These are phyloP conservation scores for Epinotia demarniana DNA, from an alignment of 2,888 invertebrate genomes.

Conservation along the genomic window DNA sequence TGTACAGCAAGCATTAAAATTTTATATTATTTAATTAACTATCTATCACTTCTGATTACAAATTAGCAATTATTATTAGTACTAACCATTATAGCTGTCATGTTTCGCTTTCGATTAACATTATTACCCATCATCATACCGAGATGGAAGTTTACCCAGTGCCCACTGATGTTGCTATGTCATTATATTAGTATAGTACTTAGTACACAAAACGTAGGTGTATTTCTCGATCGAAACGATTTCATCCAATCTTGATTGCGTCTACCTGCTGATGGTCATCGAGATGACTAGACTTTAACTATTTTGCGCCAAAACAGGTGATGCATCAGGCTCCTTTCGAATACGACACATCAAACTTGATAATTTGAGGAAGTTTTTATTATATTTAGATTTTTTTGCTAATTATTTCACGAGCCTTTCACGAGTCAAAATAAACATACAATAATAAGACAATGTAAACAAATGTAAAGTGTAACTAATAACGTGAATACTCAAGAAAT, in stretches of 20 bases:
- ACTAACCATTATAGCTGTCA: constrained; percentile 18
- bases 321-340: no score
- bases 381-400: no score
- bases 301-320: no score
- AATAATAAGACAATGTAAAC: no score
- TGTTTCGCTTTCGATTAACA: constrained; percentile 23
- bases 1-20: background rate
- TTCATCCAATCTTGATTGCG: background rate
- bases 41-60: background rate
- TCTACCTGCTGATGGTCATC: no score
- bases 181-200: background rate
- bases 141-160: constrained; percentile 5
- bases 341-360: no score
- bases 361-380: no score
- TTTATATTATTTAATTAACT: constrained; percentile 1
- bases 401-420: no score
- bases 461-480: no score
- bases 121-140: constrained; percentile 17
- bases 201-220: no score
- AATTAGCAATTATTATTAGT: constrained; percentile 10
- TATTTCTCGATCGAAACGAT: background rate
- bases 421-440: no score
- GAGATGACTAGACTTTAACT: no score
- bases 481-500: background rate
- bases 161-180: background rate